These are phyloP conservation scores for Blastobasis adustella DNA, from an alignment of 2,888 invertebrate genomes.

Conservation along the genomic window DNA sequence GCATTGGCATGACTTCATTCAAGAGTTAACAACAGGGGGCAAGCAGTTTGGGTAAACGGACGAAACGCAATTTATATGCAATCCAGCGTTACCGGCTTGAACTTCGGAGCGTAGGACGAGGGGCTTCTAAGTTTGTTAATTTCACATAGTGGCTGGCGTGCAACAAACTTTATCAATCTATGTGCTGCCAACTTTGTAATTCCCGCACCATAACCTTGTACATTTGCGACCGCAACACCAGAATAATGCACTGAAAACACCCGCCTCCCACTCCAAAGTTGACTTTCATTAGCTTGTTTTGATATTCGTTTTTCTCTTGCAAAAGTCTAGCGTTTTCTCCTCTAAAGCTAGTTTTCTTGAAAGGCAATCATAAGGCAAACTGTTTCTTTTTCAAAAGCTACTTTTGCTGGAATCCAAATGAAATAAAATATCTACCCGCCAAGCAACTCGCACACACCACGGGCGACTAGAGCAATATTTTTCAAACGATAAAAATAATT, in stretches of 20 bases:
- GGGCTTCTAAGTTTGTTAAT: constrained; percentile 57
- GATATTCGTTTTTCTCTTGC: constrained; percentile 4
- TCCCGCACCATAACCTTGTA: constrained; percentile 15
- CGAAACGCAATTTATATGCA: constrained; percentile 41
- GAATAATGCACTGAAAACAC: background rate
- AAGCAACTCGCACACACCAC: constrained; percentile 4
- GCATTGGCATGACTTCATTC: background rate
- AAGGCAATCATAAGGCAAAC: constrained; percentile 33
- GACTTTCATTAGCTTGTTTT: constrained; percentile 3
- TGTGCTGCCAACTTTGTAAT: constrained; percentile 41
- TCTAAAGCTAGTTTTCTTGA: constrained; percentile 22
- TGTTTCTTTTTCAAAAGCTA: constrained; percentile 24
- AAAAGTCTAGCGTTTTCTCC: constrained; percentile 7
- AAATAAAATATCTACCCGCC: constrained; percentile 2
- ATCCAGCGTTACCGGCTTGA: constrained; percentile 30
- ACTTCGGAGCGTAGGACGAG: constrained; percentile 40
- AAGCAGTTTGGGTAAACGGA: constrained; percentile 17
- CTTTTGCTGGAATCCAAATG: constrained; percentile 18
- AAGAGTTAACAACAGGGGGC: background rate
- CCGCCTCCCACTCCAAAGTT: background rate
- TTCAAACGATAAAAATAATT: background rate
- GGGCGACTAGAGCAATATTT: constrained; percentile 3
- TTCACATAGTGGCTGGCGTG: constrained; percentile 51
- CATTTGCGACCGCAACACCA: background rate
- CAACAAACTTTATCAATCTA: constrained; percentile 61